Evolutionary conservation across 2,888 invertebrate species (phyloP).

Genomic region (Lasioglossum leucozonium): DNA sequence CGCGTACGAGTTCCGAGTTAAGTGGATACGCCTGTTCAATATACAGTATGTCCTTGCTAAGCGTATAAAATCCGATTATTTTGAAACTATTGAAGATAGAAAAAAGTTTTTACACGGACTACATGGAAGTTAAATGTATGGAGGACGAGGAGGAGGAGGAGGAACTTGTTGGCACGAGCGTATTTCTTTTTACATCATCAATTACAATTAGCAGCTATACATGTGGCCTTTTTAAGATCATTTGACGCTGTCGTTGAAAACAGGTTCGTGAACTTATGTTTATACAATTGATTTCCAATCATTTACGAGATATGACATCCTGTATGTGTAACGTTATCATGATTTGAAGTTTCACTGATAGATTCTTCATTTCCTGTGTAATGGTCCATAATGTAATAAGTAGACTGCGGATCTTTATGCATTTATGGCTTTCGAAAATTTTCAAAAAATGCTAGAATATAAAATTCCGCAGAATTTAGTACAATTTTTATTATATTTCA

Average conservation of each 20-base stretch:
- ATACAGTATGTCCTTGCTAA: neutral
- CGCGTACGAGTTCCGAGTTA: conserved; percentile 1
- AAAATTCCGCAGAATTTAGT: too few relatives aligned
- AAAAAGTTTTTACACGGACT: neutral
- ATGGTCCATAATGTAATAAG: neutral
- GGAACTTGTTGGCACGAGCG: neutral
- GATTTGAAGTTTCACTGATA: neutral
- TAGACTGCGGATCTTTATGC: too few relatives aligned
- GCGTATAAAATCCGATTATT: conserved; percentile 10
- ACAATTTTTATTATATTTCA: too few relatives aligned
- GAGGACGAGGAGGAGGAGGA: neutral
- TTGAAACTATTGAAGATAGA: neutral
- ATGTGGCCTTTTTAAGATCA: too few relatives aligned
- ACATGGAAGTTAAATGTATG: neutral
- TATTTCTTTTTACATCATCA: neutral
- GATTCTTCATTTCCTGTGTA: neutral
- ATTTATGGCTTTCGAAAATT: too few relatives aligned
- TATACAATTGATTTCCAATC: too few relatives aligned
- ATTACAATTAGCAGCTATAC: neutral
- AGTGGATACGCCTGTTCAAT: conserved; percentile 10
- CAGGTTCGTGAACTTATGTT: too few relatives aligned
- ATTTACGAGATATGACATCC: too few relatives aligned
- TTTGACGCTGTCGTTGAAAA: too few relatives aligned
- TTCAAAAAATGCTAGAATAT: too few relatives aligned
- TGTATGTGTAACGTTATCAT: too few relatives aligned